Evolutionary conservation across 2,888 invertebrate species (phyloP).

Genomic region (Heliconius aoede): DNA sequence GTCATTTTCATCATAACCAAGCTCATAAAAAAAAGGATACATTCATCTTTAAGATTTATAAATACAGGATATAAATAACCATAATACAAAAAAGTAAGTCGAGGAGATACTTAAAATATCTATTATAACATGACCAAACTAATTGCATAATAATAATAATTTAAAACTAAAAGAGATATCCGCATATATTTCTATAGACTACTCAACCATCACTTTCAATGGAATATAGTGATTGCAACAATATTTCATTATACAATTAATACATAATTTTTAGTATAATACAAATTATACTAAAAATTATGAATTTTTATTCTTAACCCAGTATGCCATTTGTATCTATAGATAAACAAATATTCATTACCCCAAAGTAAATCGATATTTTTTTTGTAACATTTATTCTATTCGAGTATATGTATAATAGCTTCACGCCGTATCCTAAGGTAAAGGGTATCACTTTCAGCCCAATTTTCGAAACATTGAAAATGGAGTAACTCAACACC

Average conservation of each 20-base stretch:
- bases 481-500: background rate
- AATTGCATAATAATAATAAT: background rate
- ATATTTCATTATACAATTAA: too few species aligned
- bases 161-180: background rate
- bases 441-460: background rate
- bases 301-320: background rate
- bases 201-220: background rate
- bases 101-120: background rate
- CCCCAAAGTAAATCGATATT: background rate
- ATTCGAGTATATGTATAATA: background rate
- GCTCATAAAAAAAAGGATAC: background rate
- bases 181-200: background rate
- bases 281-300: background rate
- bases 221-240: background rate
- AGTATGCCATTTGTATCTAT: background rate
- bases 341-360: constrained; percentile 7
- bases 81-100: background rate
- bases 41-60: background rate
- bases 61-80: background rate
- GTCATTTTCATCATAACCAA: background rate
- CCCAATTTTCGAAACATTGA: background rate
- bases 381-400: background rate
- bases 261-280: too few species aligned
- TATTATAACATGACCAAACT: background rate
- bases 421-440: background rate